Evolutionary conservation across 2,888 invertebrate genomes (phyloP).

Genomic region (Desoria tigrina): DNA sequence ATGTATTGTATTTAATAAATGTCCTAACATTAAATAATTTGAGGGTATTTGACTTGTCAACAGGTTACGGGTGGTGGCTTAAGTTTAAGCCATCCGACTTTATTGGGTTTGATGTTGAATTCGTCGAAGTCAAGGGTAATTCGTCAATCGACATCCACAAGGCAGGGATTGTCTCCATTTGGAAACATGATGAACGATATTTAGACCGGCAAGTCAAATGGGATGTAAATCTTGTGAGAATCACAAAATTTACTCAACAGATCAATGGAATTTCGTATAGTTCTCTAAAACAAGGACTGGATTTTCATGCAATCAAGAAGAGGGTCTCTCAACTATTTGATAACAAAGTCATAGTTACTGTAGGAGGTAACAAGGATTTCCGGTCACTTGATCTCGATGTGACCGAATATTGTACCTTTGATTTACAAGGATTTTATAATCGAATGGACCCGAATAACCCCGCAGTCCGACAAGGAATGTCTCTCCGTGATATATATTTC

Average conservation of each 20-base stretch:
- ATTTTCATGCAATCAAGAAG: background rate
- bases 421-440: background rate
- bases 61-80: background rate
- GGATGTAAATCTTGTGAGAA: too few species aligned
- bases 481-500: background rate
- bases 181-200: background rate
- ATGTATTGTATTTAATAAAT: too few species aligned
- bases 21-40: too few species aligned
- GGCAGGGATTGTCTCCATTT: background rate
- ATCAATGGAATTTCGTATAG: background rate
- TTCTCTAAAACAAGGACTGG: background rate
- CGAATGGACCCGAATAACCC: background rate
- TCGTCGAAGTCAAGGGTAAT: background rate
- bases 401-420: background rate
- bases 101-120: background rate
- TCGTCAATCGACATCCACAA: background rate
- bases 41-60: too few species aligned
- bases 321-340: background rate
- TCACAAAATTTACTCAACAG: too few species aligned
- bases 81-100: background rate
- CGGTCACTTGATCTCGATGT: background rate
- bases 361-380: background rate
- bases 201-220: too few species aligned
- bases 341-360: background rate
- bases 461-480: background rate